Base-by-base conservation (phyloP, 2,113 vertebrate species). In the Triplophysa siluroides region DNA sequence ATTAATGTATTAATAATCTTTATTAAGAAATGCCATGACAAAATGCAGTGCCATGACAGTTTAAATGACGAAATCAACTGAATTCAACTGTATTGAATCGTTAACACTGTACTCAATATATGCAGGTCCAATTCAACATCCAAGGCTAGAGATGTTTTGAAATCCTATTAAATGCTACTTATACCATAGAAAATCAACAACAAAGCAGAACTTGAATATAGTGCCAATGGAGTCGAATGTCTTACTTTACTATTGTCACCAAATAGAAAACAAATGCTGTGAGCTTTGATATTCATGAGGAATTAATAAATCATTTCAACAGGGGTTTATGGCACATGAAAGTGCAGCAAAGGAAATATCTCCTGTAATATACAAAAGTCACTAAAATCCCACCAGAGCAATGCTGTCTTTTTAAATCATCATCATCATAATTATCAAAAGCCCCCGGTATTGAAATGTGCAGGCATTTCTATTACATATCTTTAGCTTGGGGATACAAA, bases 281-380 rank as follows among this genome's bases (percentile, higher is more conserved):
- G 78, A 60, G 24, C 24, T 81, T 78, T 74, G 86, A 84, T 81
- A 83, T 80, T 78, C 79, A 87, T 83, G 60, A 85, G 62, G 45
- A 91, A 89, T 88, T 82, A 19, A 91, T 91, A 80, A 86, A 89
- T 92, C 87, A 83, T 78, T 88, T 91, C 87, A 90, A 88, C 89
- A 89, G 83, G 81, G 83, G 85, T 90, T 91, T 90, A 90, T 82
- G 54, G 85, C 88, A 87, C 85, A 87, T 89, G 88, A 86, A 88
- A 87, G 85, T 86, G 66, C 84, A 83, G 78, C 45, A 29, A 50
- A 18, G 24, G 38, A 50, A 21, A 24, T 43, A 63, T 18, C 52
- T 45, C 19, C 13, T 71, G 29, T 50, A 72, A 71, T 52, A 79
- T 70, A 43, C 29, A 38, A 63, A 71, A 41, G 66, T 79, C 75